Evolutionary conservation across 2,888 invertebrate genomes (phyloP), one percentile per base, ranked within the genome.

Genomic region (Cephalotes varians): DNA sequence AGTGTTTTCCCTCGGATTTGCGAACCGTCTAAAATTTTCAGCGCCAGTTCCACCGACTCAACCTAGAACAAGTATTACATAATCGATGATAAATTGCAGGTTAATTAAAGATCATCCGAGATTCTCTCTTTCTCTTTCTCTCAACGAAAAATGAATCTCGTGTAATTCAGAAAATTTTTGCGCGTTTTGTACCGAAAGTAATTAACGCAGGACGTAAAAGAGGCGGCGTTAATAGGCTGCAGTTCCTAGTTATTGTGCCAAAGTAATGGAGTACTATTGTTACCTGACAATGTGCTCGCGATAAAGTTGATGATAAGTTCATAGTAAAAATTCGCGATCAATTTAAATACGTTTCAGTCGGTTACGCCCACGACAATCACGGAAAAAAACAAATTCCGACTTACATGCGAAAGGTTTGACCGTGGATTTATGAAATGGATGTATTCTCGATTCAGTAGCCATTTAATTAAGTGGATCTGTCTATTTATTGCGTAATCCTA

Each of bases 21-120:
- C 90, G 96, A 97, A 1, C 98, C 99, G 95, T 99, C 99, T 65
- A 99, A 95, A 85, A 99, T 96, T 85, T 98, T 97, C 77, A 99
- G 94, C 0, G 99, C 99, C 91, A 99, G 95, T 47, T 98, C 97
- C 1, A 99, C 99, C 5, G 99, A 99, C 95, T 99, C 99, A 79
- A 97, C 95, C 77, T 79, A 18, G 0, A 71, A 71, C 69, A 71
- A 34, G 21, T 18, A 10, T 67, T 28, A 51, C 67, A 67, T 10
- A 67, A 56, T 7, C 2, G 34, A 81, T 5, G 69, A 87, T 44
- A 40, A 49, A 25, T 74, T 31, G 51, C 58, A 25, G 5, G 9
- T 58, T 21, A 25, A 5, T 64, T 82, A 88, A 87, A 44, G 15
- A 31, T 69, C 12, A 25, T 34, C 18, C 31, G 25, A 34, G 44